Percentiles rank a stretch among this genome's conserved stretches.
These are phyloP conservation scores for Disparrhopalites patrizii DNA, from an alignment of 2,888 invertebrate species.

Conservation along the genomic window DNA sequence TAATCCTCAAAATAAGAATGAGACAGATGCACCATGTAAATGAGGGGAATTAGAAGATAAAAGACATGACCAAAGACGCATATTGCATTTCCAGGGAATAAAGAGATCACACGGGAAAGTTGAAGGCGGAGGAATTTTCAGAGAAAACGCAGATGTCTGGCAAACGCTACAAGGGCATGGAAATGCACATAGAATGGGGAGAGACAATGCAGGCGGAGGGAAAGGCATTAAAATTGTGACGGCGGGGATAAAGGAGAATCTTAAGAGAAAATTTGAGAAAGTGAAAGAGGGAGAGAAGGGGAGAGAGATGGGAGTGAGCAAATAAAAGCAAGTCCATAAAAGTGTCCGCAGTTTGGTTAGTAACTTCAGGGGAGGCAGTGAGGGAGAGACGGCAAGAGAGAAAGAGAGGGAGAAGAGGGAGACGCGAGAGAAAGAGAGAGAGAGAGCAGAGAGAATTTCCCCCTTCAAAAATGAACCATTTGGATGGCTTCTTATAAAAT, in stretches of 20 bases:
- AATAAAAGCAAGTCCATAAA: constrained; percentile 5
- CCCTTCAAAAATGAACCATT: no score
- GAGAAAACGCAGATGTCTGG: no score
- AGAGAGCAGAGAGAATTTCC: no score
- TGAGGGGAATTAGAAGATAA: no score
- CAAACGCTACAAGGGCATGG: neutral
- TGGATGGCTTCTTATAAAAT: no score
- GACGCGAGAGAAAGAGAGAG: neutral
- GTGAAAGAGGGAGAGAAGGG: neutral
- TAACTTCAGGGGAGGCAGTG: neutral
- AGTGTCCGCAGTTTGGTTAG: constrained; percentile 1
- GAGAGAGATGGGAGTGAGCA: neutral
- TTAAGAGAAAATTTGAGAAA: no score
- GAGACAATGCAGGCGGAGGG: neutral
- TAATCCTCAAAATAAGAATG: no score
- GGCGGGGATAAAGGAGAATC: neutral
- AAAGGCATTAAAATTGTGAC: neutral
- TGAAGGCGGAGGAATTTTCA: no score
- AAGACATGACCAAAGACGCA: no score
- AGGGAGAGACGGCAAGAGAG: neutral
- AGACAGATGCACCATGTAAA: no score
- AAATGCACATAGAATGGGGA: neutral
- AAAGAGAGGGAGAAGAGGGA: neutral
- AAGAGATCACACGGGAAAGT: no score
- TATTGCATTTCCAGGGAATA: no score